Evolutionary conservation across 1,140 invertebrate species (phyloP).

Genomic region (Psilanteris sp.): DNA sequence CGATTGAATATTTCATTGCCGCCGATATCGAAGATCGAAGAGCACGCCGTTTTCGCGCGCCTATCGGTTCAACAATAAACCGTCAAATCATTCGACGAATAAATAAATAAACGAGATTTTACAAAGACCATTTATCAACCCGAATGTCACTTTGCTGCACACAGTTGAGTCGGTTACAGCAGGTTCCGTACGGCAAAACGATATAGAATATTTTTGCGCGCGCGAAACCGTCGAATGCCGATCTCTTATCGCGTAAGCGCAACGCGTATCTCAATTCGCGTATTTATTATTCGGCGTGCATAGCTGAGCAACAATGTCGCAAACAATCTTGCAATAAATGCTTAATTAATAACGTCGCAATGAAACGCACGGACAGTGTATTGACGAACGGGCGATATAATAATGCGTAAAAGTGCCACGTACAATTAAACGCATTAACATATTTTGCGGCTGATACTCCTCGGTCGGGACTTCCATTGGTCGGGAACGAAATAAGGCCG

Average conservation of each 20-base stretch:
- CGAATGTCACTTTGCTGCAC: conserved; percentile 11
- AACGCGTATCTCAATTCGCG: conserved; percentile 3
- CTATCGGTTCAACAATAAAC: no score
- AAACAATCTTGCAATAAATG: conserved; percentile 21
- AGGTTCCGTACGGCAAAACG: background rate
- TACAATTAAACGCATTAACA: conserved; percentile 53
- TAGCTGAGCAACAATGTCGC: conserved; percentile 31
- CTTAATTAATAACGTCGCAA: conserved; percentile 21
- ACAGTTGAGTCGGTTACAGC: conserved; percentile 5
- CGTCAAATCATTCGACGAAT: no score
- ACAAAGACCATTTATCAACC: conserved; percentile 22
- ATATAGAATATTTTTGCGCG: conserved; percentile 20
- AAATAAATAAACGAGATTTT: background rate
- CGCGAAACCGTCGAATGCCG: conserved; percentile 10
- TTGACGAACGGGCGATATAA: conserved; percentile 17
- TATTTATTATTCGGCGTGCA: conserved; percentile 10
- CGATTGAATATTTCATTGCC: no score
- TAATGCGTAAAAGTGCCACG: conserved; percentile 33
- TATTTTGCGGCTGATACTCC: conserved; percentile 35
- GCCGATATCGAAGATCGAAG: no score
- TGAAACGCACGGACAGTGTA: conserved; percentile 16
- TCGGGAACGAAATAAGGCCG: conserved; percentile 23
- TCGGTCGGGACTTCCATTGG: conserved; percentile 22
- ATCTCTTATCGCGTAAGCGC: conserved; percentile 3
- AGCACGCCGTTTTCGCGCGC: no score